A percentile compares a stretch with the other conserved stretches of the same genome.
phyloP scores from a whole-genome alignment of 2,113 vertebrate species.

The Scytalopus superciliaris region DNA sequence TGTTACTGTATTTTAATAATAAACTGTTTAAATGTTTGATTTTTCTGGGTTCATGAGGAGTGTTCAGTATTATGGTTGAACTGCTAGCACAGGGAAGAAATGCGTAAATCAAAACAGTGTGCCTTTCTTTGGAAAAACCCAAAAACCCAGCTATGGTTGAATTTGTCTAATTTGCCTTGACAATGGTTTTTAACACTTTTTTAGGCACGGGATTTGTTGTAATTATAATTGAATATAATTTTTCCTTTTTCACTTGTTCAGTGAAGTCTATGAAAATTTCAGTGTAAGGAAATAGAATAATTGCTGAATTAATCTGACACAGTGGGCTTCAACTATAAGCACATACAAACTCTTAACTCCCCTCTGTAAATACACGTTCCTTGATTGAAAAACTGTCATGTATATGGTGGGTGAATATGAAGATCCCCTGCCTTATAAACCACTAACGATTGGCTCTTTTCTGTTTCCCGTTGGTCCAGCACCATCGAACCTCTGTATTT shows the following conservation, averaged over 20 bases:
- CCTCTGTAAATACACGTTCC: neutral
- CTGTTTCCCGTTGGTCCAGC: slow-evolving; percentile 57
- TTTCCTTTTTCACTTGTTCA: neutral
- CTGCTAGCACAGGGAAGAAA: neutral
- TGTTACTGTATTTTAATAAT: neutral
- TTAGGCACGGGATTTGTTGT: neutral
- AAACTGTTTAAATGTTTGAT: neutral
- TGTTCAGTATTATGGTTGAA: neutral
- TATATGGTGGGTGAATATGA: neutral
- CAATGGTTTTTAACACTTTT: neutral
- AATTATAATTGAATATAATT: neutral
- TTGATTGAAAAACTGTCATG: neutral
- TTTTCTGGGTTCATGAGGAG: neutral
- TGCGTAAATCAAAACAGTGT: neutral
- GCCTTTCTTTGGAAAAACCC: neutral
- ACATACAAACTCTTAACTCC: neutral
- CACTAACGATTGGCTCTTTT: neutral
- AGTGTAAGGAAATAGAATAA: neutral
- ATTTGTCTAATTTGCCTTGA: neutral
- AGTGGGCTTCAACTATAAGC: neutral
- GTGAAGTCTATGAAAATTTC: neutral
- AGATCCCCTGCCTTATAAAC: neutral
- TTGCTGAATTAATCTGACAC: neutral
- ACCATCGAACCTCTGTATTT: slow-evolving; percentile 90
- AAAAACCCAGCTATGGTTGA: neutral